Base-by-base conservation (phyloP, 2,888 invertebrate genomes). In the Saturnia japonica region DNA sequence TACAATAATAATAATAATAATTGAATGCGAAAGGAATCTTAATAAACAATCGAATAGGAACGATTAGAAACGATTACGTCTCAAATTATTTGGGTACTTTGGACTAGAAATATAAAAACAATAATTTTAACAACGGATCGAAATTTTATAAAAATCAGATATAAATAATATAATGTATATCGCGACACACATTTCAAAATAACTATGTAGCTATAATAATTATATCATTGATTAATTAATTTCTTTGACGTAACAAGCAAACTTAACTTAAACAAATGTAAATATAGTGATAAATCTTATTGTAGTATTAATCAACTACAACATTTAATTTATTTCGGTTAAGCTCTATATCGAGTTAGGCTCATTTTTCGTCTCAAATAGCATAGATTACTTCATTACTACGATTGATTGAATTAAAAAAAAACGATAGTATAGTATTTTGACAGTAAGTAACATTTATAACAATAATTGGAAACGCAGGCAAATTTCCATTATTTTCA, bases 301-400 rank as follows among this genome's bases (percentile, higher is more conserved):
- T 86, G 86, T 88, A 87, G 89, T 91, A 91, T 82, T 87, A 85
- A 90, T 92, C 14, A 14, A 60, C 88, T 90, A 92, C 91, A 93
- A 91, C 90, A 90, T 91, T 91, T 89, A 89, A 85, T 88, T 88
- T 83, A 88, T 90, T 89, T 83, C 88, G 87, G 85, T 80, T 93
- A 93, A 94, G 93, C 94, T 94, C 93, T 93, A 88, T 93, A 93
- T 87, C 83, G 83, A 87, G 84, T 93, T 93, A 94, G 93, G 93
- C 93, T 93, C 89, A 84, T 83, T 84, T 85, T 86, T 82, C 79
- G 77, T 88, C 89, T 86, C 87, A 88, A 89, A 88, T 79, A 82
- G 88, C 91, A 89, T 83, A 88, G 88, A 86, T 85, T 76, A 86
- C 88, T 86, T 54, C 54, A 19, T 67, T n/a, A 8, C 12, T 64